Evolutionary conservation across 1,140 invertebrate genomes (phyloP).

Genomic region (Manduca sexta): DNA sequence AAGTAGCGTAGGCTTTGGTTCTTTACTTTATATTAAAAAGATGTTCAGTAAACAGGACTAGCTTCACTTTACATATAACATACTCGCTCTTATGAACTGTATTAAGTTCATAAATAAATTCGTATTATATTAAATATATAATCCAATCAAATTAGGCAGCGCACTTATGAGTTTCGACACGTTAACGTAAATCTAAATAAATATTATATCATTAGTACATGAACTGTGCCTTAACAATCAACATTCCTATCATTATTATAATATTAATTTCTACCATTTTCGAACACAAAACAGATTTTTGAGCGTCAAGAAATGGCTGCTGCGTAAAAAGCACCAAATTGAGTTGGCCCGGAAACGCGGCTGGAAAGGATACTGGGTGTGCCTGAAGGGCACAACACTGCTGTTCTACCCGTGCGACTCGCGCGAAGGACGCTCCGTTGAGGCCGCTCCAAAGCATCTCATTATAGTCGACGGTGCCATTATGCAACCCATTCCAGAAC

Average conservation of each 20-base stretch:
- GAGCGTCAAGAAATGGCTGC: slow-evolving; percentile 98
- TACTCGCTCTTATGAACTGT: too few relatives aligned
- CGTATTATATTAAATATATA: too few relatives aligned
- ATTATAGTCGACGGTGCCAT: slow-evolving; percentile 98
- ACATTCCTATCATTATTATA: too few relatives aligned
- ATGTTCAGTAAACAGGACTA: too few relatives aligned
- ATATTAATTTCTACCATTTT: slow-evolving; percentile 2
- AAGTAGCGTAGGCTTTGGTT: too few relatives aligned
- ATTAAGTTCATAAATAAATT: too few relatives aligned
- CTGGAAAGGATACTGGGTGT: slow-evolving; percentile 99
- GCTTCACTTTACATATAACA: too few relatives aligned
- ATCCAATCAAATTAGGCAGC: too few relatives aligned
- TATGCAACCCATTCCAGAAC: slow-evolving; percentile 98
- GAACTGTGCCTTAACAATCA: neutral
- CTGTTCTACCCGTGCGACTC: slow-evolving; percentile 98
- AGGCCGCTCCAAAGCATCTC: slow-evolving; percentile 94
- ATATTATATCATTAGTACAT: too few relatives aligned
- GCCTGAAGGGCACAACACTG: slow-evolving; percentile 96
- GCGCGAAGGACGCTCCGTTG: slow-evolving; percentile 90
- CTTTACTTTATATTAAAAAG: too few relatives aligned
- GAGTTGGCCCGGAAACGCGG: slow-evolving; percentile 95
- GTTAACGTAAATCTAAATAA: too few relatives aligned
- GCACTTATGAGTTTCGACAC: too few relatives aligned
- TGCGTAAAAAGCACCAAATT: slow-evolving; percentile 97
- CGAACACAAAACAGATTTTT: slow-evolving; percentile 90